Percentiles rank a stretch among this genome's conserved stretches.
Evolutionary conservation across 2,113 vertebrate species (phyloP).

Genomic region (Neoarius graeffei): DNA sequence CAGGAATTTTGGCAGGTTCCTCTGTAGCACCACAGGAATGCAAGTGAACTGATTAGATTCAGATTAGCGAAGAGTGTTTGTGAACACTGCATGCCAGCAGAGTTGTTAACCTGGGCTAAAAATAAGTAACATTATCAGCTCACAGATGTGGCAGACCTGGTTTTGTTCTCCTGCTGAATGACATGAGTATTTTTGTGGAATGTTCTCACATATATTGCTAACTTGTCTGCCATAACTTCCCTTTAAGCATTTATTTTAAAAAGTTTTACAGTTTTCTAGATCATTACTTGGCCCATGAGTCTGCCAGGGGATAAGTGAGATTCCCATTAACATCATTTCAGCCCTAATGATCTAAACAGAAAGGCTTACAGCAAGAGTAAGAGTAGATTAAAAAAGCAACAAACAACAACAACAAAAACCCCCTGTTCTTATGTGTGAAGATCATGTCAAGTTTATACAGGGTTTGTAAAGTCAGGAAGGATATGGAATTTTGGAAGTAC

Average conservation of each 20-base stretch:
- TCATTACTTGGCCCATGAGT: neutral
- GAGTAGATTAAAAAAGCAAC: neutral
- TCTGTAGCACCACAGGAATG: conserved; percentile 41
- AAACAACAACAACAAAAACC: neutral
- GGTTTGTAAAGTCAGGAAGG: neutral
- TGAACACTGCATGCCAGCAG: conserved; percentile 46
- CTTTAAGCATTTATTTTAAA: neutral
- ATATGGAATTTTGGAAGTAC: neutral
- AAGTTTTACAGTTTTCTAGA: neutral
- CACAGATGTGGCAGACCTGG: conserved; percentile 45
- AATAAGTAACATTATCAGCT: conserved; percentile 52
- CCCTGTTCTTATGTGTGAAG: neutral
- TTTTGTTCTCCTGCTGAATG: conserved; percentile 4
- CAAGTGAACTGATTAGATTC: conserved; percentile 43
- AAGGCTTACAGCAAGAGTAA: neutral
- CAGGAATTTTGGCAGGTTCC: conserved; percentile 59
- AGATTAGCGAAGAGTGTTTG: conserved; percentile 50
- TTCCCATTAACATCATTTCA: neutral
- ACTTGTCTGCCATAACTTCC: neutral
- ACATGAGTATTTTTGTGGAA: neutral
- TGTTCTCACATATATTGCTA: neutral
- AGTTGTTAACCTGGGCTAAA: conserved; percentile 54
- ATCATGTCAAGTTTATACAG: neutral
- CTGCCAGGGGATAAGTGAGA: neutral
- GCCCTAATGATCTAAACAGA: conserved; percentile 11